Evolutionary conservation across 1,140 invertebrate species (phyloP), one percentile per base, ranked within the genome.

Genomic region (Aphaenogaster ashmeadi): DNA sequence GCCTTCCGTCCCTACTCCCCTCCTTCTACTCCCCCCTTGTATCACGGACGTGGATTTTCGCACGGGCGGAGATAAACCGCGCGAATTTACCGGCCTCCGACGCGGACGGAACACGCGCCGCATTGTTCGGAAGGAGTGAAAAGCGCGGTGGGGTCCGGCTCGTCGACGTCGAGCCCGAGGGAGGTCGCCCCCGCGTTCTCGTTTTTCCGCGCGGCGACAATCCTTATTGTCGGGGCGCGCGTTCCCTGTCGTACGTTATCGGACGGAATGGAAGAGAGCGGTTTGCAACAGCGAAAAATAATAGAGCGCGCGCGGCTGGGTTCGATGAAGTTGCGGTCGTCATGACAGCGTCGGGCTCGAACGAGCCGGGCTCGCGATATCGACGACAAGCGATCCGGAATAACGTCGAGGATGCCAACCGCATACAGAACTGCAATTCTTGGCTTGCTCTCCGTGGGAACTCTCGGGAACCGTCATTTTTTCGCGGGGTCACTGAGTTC

Each of bases 271-370:
- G n/a, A 74, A 62, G 44, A 75, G 38, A 75, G 38, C 33, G 56
- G 80, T 50, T 60, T 52, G 80, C 44, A 60, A 84, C 80, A 84
- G 66, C 62, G 67, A 75, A 62, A 84, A 75, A 84, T 84, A 84
- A 75, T 75, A 84, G 69, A 0, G n/a, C n/a, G 27, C 38, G 64
- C 36, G 36, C 80, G 27, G n/a, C 18, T 74, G 27, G 38, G 2
- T 60, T 74, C 54, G 54, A 83, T 72, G 15, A 75, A 84, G 69
- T 84, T 27, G 69, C 67, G 69, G 69, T 84, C 72, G 80, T 84
- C 80, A 84, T 60, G 66, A 18, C 33, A 81, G 52, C 52, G 41
- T 41, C 38, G 58, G n/a, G 0, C 27, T 41, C 58, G 47, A 54
- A 67, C n/a, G 33, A 79, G 27, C 6, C 33, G 11, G 44, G 9